Base-by-base conservation (phyloP, 2,797 vertebrate genomes). In the Pseudochirops cupreus region DNA sequence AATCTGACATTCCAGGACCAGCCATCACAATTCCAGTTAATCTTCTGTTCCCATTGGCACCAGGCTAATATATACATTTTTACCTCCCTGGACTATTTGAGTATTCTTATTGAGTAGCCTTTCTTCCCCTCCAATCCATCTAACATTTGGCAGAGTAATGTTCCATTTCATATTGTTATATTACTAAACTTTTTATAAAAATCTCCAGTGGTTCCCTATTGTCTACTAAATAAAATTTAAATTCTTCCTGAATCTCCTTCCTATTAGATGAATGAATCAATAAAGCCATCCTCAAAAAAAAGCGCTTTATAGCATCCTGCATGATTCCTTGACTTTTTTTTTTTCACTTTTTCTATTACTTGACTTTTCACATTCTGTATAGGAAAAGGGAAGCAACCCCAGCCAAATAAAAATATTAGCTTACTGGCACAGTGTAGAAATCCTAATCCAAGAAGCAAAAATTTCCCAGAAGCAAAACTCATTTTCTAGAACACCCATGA, bases 231-330 rank as follows among this genome's bases (percentile, higher is more conserved):
- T 93, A 91, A 95, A 93, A 54, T 93, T 55, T 26, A 33, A 26
- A 93, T 87, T 94, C 91, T 93, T 95, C 95, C 31, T 90, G 82
- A 62, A 93, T 46, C 0, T 21, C 67, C 56, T 29, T 87, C 31
- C 39, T 87, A 1, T 87, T 46, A 21, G 26, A 87, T 50, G 50
- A 28, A 82, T 82, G 39, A 50, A 50, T 87, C n/a, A 87, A 50
- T 50, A 87, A 87, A 87, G 2, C 10, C 74, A 10, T 28, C 31
- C 24, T 50, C 21, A 10, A 46, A 87, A n/a, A n/a, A 46, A 21
- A 62, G 0, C n/a, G 24, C 7, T 82, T 82, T 3, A 46, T 24
- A 39, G 74, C 9, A 1, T 50, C 9, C 39, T 50, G 24, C 39
- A 28, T 50, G 12, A 11, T 87, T n/a, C 33, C 16, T 18, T 21